Base-by-base conservation (phyloP, 92 coral and sea anemone genomes). In the Porites lobata region DNA sequence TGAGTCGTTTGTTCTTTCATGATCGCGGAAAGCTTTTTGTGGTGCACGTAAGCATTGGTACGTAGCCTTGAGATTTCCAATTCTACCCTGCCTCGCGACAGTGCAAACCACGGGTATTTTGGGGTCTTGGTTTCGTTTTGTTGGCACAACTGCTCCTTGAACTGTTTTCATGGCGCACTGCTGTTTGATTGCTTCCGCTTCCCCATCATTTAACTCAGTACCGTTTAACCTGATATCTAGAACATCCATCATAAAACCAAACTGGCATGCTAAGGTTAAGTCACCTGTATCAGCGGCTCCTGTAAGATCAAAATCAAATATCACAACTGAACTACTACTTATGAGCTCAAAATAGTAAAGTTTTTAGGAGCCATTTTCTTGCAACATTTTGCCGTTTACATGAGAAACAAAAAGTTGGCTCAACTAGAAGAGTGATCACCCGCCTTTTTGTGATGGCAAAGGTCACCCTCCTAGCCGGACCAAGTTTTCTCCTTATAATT, bases 281-380 rank as follows among this genome's bases (percentile, higher is more conserved):
- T 92, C 95, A 24, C 88, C 95, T 17, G 65, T 11, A 20, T 66
- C 74, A 59, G 93, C 90, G 51, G 93, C 61, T 21, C 71, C 94
- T 92, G 69, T 19, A 20, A 67, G 66, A 8, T 13, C 2, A 17
- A 47, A 6, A 24, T 7, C 21, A 18, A 2, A 56, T 4, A 18
- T 50, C 2, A 32, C 13, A 18, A 14, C 8, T 75, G 51, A 24
- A 10, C 12, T 56, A 38, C 47, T 38, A 38, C 47, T 38, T 38
- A 38, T 0, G 47, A 38, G 6, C 47, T 38, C 47, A 38, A 38
- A 38, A 38, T 4, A 38, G 47, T 38, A 38, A 38, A 38, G 47
- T 38, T 38, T 38, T 38, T 38, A 38, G 47, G 47, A 38, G 47
- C 47, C 47, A 38, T 38, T 38, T 38, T 38, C 7, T 38, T 4